Evolutionary conservation across 37 sponge, comb jelly and placozoan genomes (phyloP), one percentile per base, ranked within the genome.

Genomic region (Haliclona indistincta): DNA sequence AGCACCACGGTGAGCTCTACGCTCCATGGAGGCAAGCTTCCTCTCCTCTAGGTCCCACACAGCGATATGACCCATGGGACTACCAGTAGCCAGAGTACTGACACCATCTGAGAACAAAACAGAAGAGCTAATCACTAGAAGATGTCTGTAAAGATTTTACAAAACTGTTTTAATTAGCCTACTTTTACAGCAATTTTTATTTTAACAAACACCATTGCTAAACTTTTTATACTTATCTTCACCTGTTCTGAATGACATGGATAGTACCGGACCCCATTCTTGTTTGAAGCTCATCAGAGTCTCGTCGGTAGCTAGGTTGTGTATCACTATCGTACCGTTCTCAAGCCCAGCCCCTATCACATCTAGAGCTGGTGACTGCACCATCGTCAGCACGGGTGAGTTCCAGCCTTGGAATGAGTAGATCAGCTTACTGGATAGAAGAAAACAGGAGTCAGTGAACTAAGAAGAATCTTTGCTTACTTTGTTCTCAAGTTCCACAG

Each of bases 201-300:
- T n/a, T n/a, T n/a, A 17, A 49, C 53, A 20, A 17, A 49, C 17
- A 49, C 13, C 53, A 49, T 13, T 49, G 17, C 53, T 49, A 49
- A 49, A 49, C 13, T 49, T 49, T 49, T 49, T n/a, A n/a, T n/a
- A n/a, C n/a, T 33, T 22, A 20, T 56, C 30, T 23, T 49, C n/a
- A 93, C 97, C 97, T 40, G 88, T 79, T 84, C 99, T 84, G 60
- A 97, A 97, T 33, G 83, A 77, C 58, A 97, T 53, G 6, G 65
- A 38, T 36, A 80, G 95, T 30, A 92, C 95, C 1, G 93, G 96
- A 0, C 96, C 96, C 97, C 94, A 96, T 38, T 97, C 99, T 47
- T 97, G 99, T 36, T 86, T 80, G 52, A 97, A 97, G 56, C 73
- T 85, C 93, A 97, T 89, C 15, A 97, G 6, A 17, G 91, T 85